These are phyloP conservation scores for Dolomedes plantarius DNA, from an alignment of 2,888 invertebrate genomes.

Conservation along the genomic window DNA sequence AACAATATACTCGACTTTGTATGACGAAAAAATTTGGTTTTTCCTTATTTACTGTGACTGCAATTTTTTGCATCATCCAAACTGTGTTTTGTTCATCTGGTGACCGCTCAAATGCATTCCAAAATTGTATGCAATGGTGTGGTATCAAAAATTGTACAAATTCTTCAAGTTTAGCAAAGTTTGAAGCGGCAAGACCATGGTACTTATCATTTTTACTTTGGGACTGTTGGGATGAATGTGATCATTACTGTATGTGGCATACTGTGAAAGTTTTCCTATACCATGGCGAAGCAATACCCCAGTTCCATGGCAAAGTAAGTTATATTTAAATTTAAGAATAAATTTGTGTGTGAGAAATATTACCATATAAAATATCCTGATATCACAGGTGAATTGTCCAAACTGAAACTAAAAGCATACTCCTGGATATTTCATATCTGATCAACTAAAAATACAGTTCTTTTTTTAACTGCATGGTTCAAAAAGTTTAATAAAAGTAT, in stretches of 20 bases:
- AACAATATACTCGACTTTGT: too few species aligned
- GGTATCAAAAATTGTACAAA: slow-evolving; percentile 69
- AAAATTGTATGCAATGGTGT: slow-evolving; percentile 69
- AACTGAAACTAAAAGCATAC: too few species aligned
- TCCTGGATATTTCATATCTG: too few species aligned
- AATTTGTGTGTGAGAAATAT: too few species aligned
- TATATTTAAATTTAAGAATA: not conserved
- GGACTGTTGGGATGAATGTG: slow-evolving; percentile 92
- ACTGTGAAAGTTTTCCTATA: slow-evolving; percentile 85
- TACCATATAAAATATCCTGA: too few species aligned
- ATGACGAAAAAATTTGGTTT: slow-evolving; percentile 47
- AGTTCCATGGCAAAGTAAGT: slow-evolving; percentile 94
- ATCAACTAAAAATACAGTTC: too few species aligned
- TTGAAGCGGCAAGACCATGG: slow-evolving; percentile 73
- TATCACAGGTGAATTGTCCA: too few species aligned
- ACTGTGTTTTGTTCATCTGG: slow-evolving; percentile 63
- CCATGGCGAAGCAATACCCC: slow-evolving; percentile 83
- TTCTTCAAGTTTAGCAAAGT: slow-evolving; percentile 47
- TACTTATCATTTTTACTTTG: slow-evolving; percentile 80
- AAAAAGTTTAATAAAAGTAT: too few species aligned
- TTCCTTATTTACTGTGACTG: not conserved
- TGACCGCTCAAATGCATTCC: slow-evolving; percentile 71
- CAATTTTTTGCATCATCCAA: slow-evolving; percentile 17
- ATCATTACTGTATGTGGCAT: slow-evolving; percentile 94
- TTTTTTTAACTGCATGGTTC: too few species aligned